Conservation (phyloP, 2,113 vertebrate genomes). For the Cranoglanis bouderius region DNA sequence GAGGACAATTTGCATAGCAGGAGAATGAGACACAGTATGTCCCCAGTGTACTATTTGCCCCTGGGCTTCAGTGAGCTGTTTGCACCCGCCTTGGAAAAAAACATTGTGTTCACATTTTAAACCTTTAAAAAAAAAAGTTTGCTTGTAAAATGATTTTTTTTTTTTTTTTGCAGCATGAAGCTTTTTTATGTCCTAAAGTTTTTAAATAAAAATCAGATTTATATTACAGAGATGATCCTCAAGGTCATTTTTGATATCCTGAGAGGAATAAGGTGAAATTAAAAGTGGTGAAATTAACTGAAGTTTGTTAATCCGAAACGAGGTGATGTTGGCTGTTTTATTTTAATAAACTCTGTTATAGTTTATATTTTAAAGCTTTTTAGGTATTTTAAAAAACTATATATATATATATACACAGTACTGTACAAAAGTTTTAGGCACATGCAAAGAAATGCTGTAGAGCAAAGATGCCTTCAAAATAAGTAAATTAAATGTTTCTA, state of each 20-base stretch:
- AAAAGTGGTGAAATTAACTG: not conserved
- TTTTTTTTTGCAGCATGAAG: not conserved
- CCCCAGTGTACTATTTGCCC: not conserved
- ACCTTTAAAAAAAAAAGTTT: not conserved
- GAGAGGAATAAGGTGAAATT: not conserved
- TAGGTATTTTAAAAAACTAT: too few relatives aligned
- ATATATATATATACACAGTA: too few relatives aligned
- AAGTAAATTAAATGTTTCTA: too few relatives aligned
- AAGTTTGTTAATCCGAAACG: not conserved
- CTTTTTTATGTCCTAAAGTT: not conserved
- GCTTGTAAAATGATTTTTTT: not conserved
- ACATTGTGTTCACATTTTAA: not conserved
- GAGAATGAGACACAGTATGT: constrained; percentile 45
- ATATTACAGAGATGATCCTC: not conserved
- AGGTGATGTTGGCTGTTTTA: not conserved
- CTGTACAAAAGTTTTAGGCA: too few relatives aligned
- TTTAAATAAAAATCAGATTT: not conserved
- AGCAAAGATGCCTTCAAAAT: too few relatives aligned
- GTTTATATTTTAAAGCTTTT: too few relatives aligned
- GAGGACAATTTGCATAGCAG: constrained; percentile 38
- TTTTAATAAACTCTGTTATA: not conserved
- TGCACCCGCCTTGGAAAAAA: not conserved
- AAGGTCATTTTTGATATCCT: too few relatives aligned
- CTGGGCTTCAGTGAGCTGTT: not conserved
- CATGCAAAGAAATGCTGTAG: too few relatives aligned